Evolutionary conservation across 2,113 vertebrate species (phyloP).

Genomic region (Grammomys surdaster): DNA sequence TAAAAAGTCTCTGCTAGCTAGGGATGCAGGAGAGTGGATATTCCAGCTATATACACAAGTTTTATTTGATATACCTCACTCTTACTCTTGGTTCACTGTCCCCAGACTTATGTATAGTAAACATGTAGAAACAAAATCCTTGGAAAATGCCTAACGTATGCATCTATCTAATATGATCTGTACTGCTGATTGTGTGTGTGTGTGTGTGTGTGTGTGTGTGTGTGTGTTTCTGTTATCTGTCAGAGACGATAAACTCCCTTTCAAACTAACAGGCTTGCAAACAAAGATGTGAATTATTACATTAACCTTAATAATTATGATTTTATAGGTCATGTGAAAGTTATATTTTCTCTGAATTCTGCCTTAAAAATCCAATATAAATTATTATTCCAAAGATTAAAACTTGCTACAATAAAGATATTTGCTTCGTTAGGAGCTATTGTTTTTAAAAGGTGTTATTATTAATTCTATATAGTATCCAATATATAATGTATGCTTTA

Average conservation of each 20-base stretch:
- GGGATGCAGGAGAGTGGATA: not conserved
- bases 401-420: not conserved
- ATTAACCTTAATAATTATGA: not conserved
- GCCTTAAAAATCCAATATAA: not conserved
- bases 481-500: not conserved
- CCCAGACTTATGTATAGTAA: not conserved
- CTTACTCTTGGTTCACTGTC: not conserved
- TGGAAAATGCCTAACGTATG: not conserved
- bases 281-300: not conserved
- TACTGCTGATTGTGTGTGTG: not conserved
- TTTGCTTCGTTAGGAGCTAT: not conserved
- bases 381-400: not conserved
- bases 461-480: not conserved
- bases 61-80: not conserved
- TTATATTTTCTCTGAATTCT: not conserved
- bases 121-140: not conserved
- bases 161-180: not conserved
- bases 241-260: not conserved
- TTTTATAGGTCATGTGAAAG: not conserved
- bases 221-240: not conserved
- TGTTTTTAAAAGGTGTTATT: not conserved
- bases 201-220: not conserved
- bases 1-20: not conserved
- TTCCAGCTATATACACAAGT: not conserved
- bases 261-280: not conserved